Base-by-base conservation (phyloP, 2,797 vertebrate genomes). In the Hyperoplus immaculatus region DNA sequence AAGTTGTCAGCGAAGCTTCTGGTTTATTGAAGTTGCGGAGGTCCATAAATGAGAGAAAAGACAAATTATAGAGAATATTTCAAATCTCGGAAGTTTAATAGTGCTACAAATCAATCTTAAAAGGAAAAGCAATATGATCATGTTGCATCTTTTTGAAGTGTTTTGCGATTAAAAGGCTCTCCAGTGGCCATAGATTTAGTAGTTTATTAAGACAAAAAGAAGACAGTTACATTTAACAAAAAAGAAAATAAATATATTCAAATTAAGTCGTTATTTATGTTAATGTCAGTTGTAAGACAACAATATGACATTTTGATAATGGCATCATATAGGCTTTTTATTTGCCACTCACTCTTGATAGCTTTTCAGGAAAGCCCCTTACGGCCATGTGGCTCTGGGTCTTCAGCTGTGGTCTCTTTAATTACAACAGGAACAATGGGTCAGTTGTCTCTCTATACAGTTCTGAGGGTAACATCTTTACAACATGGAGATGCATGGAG, bases 381-480 rank as follows among this genome's bases (percentile, higher is more conserved):
- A 68, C 71, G 69, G 74, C 82, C 74, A 77, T 83, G 80, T 81
- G 86, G 62, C 83, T 60, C 69, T 38, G 82, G 53, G 75, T 91
- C 92, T 95, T 95, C 95, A 95, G 94, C 93, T 89, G 94, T 83
- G 88, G 91, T 94, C 85, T 84, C 90, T 95, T 93, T 95, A 94
- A 95, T 95, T 94, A 94, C 91, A 89, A 81, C 84, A 78, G 93
- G 95, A 95, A 97, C 96, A 96, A 95, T 95, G 92, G 93, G 87
- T 86, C 85, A 91, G 94, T 96, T 97, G 95, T 96, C 78, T 93
- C 87, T 83, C 29, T 3, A 89, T 93, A 91, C 88, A 90, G 86
- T 83, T 80, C 41, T 87, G 93, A 86, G 89, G 77, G 93, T 92
- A 87, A 91, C 86, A 93, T 96, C 94, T 94, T 95, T 91, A 94